Percentiles rank a stretch among this genome's conserved stretches.
These are phyloP conservation scores for Remorina albescens DNA, from an alignment of 2,797 vertebrate species.

Conservation along the genomic window DNA sequence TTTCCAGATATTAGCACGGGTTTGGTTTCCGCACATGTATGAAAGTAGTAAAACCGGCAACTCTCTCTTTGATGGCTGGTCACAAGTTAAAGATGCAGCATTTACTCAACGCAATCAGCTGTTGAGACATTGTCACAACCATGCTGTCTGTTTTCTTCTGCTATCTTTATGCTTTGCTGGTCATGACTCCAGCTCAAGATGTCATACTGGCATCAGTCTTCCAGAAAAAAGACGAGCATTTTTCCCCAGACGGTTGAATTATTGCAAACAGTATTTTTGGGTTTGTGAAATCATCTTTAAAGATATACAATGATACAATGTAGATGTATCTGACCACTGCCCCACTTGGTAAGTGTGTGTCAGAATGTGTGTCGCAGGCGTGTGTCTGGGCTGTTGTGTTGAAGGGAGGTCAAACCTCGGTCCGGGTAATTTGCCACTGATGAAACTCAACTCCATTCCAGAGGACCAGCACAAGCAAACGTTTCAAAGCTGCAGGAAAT, in stretches of 20 bases:
- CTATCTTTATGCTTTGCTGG: too few species aligned
- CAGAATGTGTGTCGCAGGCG: constrained; percentile 62
- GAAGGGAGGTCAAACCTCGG: constrained; percentile 81
- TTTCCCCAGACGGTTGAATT: background rate
- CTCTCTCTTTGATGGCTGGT: background rate
- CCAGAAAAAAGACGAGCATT: fast-evolving
- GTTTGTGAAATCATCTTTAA: constrained; percentile 4
- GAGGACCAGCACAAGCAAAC: constrained; percentile 72
- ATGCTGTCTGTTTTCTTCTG: background rate
- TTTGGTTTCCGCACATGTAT: background rate
- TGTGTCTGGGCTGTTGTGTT: constrained; percentile 69
- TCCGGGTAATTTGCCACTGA: constrained; percentile 84
- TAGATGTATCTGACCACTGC: constrained; percentile 25
- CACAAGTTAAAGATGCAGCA: background rate
- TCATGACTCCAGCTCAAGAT: too few species aligned
- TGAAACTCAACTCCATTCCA: constrained; percentile 79
- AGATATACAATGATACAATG: constrained; percentile 1
- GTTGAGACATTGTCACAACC: background rate
- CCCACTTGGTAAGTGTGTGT: constrained; percentile 52
- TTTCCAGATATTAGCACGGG: too few species aligned
- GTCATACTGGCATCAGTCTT: too few species aligned
- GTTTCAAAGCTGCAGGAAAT: constrained; percentile 87
- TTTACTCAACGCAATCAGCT: background rate
- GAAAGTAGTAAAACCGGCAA: background rate
- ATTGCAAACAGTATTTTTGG: background rate